A percentile compares a stretch with the other conserved stretches of the same genome.
Conservation (phyloP, 2,888 invertebrate species). For the Leuctra nigra region DNA sequence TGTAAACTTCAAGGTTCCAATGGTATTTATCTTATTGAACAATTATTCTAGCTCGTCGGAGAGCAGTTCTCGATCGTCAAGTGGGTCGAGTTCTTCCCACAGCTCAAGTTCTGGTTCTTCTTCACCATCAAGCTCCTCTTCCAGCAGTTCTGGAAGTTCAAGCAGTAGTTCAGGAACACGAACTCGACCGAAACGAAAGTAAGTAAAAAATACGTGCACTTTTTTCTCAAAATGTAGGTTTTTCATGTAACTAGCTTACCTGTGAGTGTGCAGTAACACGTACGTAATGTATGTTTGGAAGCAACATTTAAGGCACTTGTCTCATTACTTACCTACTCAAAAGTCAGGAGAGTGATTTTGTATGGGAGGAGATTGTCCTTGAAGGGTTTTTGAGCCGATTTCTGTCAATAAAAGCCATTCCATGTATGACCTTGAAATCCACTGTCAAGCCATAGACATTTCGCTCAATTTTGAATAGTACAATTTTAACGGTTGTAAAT, state of each 20-base stretch:
- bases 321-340: too few relatives aligned
- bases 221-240: neutral
- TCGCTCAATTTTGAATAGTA: too few relatives aligned
- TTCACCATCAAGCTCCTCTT: constrained; percentile 69
- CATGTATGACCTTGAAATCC: too few relatives aligned
- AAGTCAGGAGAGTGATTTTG: too few relatives aligned
- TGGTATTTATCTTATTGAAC: constrained; percentile 24
- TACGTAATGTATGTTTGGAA: too few relatives aligned
- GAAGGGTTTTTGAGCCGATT: too few relatives aligned
- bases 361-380: too few relatives aligned
- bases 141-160: constrained; percentile 62
- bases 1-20: too few relatives aligned
- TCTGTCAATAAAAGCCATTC: too few relatives aligned
- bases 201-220: constrained; percentile 33
- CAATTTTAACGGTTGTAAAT: too few relatives aligned
- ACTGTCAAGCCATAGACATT: too few relatives aligned
- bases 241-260: neutral
- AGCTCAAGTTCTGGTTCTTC: constrained; percentile 55
- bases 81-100: constrained; percentile 43
- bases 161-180: constrained; percentile 54
- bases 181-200: constrained; percentile 57
- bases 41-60: constrained; percentile 51
- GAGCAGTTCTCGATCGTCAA: constrained; percentile 57
- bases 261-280: neutral
- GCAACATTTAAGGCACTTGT: too few relatives aligned